Evolutionary conservation across 2,888 invertebrate species (phyloP).

Genomic region (Meiosimyza platycephala): DNA sequence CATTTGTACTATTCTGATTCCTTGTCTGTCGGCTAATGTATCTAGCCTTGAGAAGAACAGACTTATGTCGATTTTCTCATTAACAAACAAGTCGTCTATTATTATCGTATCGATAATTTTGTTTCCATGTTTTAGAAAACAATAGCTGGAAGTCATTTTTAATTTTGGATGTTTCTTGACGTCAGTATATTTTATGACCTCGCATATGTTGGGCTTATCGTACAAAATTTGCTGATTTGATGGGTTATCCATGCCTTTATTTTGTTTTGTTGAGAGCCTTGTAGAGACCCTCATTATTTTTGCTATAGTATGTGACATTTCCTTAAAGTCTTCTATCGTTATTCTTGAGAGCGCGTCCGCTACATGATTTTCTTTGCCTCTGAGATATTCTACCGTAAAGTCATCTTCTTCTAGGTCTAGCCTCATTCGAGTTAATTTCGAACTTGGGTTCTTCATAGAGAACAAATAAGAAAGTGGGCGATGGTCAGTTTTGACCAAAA

Average conservation of each 20-base stretch:
- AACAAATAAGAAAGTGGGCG: slow-evolving; percentile 48
- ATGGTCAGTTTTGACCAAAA: slow-evolving; percentile 47
- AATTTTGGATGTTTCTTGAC: no score
- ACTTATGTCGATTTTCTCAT: slow-evolving; percentile 35
- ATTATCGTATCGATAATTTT: slow-evolving; percentile 19
- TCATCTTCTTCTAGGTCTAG: slow-evolving; percentile 48
- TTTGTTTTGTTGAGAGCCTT: slow-evolving; percentile 15
- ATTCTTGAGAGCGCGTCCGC: slow-evolving; percentile 39
- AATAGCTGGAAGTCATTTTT: no score
- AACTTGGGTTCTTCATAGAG: slow-evolving; percentile 47
- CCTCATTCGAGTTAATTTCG: slow-evolving; percentile 49
- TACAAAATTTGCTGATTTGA: not conserved
- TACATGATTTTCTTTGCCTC: slow-evolving; percentile 41
- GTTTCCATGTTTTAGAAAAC: slow-evolving; percentile 25
- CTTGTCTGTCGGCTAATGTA: no score
- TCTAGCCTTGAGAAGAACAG: no score
- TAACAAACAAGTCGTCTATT: slow-evolving; percentile 29
- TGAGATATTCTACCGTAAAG: slow-evolving; percentile 44
- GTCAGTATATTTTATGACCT: slow-evolving; percentile 17
- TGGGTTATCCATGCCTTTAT: not conserved
- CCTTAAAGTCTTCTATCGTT: slow-evolving; percentile 27
- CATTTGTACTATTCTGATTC: no score
- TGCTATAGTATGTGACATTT: slow-evolving; percentile 3
- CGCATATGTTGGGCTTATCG: slow-evolving; percentile 30
- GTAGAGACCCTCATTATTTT: slow-evolving; percentile 20